A percentile compares a stretch with the other conserved stretches of the same genome.
Evolutionary conservation across 1,140 invertebrate genomes (phyloP).

Genomic region (Lepidurus apus): DNA sequence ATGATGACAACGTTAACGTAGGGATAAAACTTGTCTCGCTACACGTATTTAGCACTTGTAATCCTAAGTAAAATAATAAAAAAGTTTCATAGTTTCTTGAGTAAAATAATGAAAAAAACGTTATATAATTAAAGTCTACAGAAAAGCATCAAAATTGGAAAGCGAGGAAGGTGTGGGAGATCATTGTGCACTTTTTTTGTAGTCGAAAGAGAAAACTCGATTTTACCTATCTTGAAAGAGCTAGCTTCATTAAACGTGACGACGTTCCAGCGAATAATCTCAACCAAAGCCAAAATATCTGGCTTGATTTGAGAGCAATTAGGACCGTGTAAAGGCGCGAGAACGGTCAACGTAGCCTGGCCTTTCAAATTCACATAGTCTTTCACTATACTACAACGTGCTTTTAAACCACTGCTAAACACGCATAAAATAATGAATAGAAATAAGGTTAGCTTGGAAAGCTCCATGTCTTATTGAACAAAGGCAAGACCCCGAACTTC

Average conservation of each 20-base stretch:
- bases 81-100: no score
- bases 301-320: neutral
- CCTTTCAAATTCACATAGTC: constrained; percentile 6
- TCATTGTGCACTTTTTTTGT: neutral
- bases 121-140: neutral
- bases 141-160: neutral
- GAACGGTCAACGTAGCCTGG: neutral
- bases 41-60: neutral
- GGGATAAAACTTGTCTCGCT: neutral
- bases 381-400: neutral
- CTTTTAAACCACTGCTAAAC: neutral
- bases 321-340: neutral
- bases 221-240: neutral
- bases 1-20: neutral
- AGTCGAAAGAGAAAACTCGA: neutral
- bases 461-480: neutral
- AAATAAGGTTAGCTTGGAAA: neutral
- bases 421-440: neutral
- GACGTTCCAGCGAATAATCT: neutral
- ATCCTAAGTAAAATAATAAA: neutral
- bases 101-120: no score
- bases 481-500: neutral
- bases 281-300: neutral
- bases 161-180: neutral
- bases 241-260: constrained; percentile 6